Base-by-base conservation (phyloP, 2,888 invertebrate species). In the Plebejus argus region DNA sequence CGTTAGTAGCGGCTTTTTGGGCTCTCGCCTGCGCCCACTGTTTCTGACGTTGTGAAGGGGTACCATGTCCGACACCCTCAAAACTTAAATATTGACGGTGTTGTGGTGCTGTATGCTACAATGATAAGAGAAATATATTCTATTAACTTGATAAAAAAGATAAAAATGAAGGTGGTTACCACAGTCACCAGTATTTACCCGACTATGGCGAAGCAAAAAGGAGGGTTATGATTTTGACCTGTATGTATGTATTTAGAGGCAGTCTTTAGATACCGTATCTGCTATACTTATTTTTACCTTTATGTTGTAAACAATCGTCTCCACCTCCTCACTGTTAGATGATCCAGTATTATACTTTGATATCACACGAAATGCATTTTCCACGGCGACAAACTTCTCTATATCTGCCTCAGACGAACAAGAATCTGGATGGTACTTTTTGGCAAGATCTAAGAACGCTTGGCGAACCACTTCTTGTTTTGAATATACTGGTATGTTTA, bases 401-500 rank as follows among this genome's bases (percentile, higher is more conserved):
- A 95, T 94, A 87, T 96, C 95, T n/a, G 98, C 97, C 81, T 97
- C 96, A 0, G 95, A 89, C 0, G 95, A 94, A 0, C 96, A 96
- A 72, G 97, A 97, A 84, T 98, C 98, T 0, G 98, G 98, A 89
- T 98, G 98, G 84, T 96, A 97, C 82, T 95, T 95, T 87, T 98
- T 98, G 0, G 97, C 98, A 66, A 98, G 91, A 77, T 95, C 91
- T 75, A 98, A 90, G 86, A 97, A 98, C 1, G 97, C 96, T 81
- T 94, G 88, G 77, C 96, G 95, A 10, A 98, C 95, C 35, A 95
- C 95, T 84, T 96, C 96, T 87, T 97, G 96, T 82, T 96, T 96
- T 33, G 97, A 96, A 77, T 95, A 90, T 81, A 96, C 94, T 0
- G 95, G 90, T 53, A 98, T 92, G 77, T 96, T 96, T 53, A 98